Conservation (phyloP, 2,797 vertebrate genomes). For the Danio albolineatus region DNA sequence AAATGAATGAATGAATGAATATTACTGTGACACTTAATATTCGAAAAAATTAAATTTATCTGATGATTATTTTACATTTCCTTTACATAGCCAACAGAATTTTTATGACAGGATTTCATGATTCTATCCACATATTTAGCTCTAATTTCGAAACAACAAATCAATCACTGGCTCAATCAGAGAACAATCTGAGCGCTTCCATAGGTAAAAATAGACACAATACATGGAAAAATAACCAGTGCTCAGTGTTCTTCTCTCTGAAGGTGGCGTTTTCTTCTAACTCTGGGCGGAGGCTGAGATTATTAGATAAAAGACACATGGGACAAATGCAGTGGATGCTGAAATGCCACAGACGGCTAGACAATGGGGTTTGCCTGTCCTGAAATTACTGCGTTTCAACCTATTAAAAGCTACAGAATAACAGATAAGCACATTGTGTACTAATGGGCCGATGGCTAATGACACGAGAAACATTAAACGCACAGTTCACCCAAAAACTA, state of each 20-base stretch:
- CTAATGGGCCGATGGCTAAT: slow-evolving; percentile 23
- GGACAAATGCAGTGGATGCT: slow-evolving; percentile 54
- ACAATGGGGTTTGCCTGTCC: slow-evolving; percentile 43
- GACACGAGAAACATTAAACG: not conserved
- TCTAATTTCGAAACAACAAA: not conserved
- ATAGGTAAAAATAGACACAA: slow-evolving; percentile 38
- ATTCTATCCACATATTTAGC: too few species aligned
- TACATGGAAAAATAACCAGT: slow-evolving; percentile 32
- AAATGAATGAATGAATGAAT: too few species aligned
- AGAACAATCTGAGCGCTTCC: not conserved
- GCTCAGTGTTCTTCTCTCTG: slow-evolving; percentile 18
- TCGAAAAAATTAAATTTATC: too few species aligned
- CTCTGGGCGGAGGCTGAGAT: slow-evolving; percentile 52
- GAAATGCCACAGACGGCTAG: slow-evolving; percentile 54
- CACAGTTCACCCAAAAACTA: too few species aligned
- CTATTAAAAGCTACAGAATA: slow-evolving; percentile 23
- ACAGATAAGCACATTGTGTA: slow-evolving; percentile 32
- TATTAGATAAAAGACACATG: slow-evolving; percentile 47
- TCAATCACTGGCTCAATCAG: not conserved
- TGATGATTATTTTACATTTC: too few species aligned
- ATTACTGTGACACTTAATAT: too few species aligned
- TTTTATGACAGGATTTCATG: too few species aligned
- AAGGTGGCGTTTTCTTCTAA: slow-evolving; percentile 26
- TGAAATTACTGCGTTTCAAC: slow-evolving; percentile 19
- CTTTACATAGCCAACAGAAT: too few species aligned